Conservation (phyloP, 2,888 invertebrate genomes). For the Aethes cnicana region DNA sequence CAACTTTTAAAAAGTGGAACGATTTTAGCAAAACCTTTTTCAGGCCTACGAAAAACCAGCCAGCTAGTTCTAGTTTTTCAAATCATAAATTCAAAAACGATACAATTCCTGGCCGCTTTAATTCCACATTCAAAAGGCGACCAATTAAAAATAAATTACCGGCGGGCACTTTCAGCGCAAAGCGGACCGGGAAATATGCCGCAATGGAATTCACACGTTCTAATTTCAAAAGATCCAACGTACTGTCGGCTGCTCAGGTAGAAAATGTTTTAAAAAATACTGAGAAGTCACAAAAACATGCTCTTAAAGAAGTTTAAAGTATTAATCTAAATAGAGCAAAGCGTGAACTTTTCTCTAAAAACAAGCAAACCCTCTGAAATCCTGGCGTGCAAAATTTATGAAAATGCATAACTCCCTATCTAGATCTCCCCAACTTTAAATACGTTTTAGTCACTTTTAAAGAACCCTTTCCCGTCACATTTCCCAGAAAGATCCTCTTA, state of each 20-base stretch:
- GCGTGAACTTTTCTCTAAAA: background rate
- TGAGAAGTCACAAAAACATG: too few species aligned
- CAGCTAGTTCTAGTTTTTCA: background rate
- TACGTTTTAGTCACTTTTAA: background rate
- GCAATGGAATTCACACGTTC: conserved; percentile 33
- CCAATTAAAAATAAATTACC: conserved; percentile 38
- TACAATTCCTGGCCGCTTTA: conserved; percentile 8
- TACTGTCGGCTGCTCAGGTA: conserved; percentile 8
- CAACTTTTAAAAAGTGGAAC: too few species aligned
- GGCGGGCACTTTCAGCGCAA: conserved; percentile 20
- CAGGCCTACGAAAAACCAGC: background rate
- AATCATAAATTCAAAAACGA: background rate
- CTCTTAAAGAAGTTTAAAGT: too few species aligned
- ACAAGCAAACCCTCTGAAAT: background rate
- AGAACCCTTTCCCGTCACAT: background rate
- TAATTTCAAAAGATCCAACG: conserved; percentile 35
- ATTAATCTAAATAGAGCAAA: too few species aligned
- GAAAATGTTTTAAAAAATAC: too few species aligned
- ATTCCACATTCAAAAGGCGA: conserved; percentile 20
- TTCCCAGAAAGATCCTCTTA: conserved; percentile 8
- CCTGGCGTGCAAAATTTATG: too few species aligned
- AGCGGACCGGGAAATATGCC: conserved; percentile 29
- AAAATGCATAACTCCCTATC: background rate
- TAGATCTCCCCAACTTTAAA: background rate
- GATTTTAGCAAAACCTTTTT: too few species aligned